Base-by-base conservation (phyloP, 2,797 vertebrate species). In the Pitangus sulphuratus region DNA sequence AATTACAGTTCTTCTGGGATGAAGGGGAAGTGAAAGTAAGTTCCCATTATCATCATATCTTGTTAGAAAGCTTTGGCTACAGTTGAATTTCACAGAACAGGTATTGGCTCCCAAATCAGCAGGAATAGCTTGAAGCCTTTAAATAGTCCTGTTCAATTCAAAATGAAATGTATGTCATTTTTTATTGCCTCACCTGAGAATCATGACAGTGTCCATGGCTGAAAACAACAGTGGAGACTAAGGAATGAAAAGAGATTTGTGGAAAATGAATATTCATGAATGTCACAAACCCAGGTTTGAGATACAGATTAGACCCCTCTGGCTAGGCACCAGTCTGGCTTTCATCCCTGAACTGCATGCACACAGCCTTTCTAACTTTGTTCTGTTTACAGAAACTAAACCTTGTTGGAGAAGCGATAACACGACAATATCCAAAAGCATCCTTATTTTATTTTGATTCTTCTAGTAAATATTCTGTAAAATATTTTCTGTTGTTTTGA, bases 131-230 rank as follows among this genome's bases (percentile, higher is more conserved):
- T 51, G 42, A 56, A 70, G 18, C 31, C 39, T 35, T 51, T 78
- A 37, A 82, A 26, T 35, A 44, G 16, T 35, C 21, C 26, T 8
- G 20, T 35, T 76, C 45, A 42, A 56, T 44, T 37, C 3, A 42
- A 75, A 44, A 47, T 24, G 15, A 51, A 57, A 39, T 0, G 0
- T 20, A 9, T n/a, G 12, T 19, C 18, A 8, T 1, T 50, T 62
- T 51, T 56, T 51, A 50, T 42, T 84, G 62, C 30, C 47, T 83
- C 31, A 25, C 20, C 42, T 53, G 53, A 70, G 57, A 51, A 50
- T 37, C 28, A 35, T 30, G n/a, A 39, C 28, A 70, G 42, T 3
- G 4, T 20, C 33, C 17, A 12, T 13, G 5, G 20, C 16, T 53
- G 39, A 71, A 56, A 78, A 74, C 50, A 56, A 24, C 33, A 47